These are phyloP conservation scores for Luidia sarsii DNA, from an alignment of 53 echinoderm and acorn worm species.

Conservation along the genomic window DNA sequence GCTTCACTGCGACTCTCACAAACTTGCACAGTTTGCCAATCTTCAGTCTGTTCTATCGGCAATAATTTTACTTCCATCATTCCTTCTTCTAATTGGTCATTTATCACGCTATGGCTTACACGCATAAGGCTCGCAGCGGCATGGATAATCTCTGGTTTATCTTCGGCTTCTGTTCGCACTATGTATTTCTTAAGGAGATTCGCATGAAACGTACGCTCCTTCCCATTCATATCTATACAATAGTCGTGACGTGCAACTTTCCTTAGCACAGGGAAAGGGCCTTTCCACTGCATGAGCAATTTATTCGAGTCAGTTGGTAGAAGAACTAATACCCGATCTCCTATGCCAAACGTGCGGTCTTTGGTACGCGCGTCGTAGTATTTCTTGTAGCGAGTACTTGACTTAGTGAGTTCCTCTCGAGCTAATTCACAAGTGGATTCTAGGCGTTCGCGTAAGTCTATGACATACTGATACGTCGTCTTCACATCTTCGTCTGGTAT, in stretches of 20 bases:
- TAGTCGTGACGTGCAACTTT: constrained; percentile 20
- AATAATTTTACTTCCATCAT: neutral
- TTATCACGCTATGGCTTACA: neutral
- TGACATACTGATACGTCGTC: constrained; percentile 57
- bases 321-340: constrained; percentile 63
- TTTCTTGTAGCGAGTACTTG: neutral
- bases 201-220: constrained; percentile 44
- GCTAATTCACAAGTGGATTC: constrained; percentile 51
- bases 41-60: neutral
- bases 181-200: constrained; percentile 53
- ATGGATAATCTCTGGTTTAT: neutral
- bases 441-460: constrained; percentile 50
- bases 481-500: constrained; percentile 29
- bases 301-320: constrained; percentile 64
- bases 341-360: constrained; percentile 37
- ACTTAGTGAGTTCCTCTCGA: neutral
- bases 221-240: constrained; percentile 26
- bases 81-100: neutral
- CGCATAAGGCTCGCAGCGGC: neutral
- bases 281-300: constrained; percentile 67
- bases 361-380: constrained; percentile 49
- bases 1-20: neutral
- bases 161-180: neutral
- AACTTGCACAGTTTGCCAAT: neutral
- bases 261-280: constrained; percentile 43